Conservation (phyloP, 2,797 vertebrate genomes). For the Pantherophis alleghaniensis region DNA sequence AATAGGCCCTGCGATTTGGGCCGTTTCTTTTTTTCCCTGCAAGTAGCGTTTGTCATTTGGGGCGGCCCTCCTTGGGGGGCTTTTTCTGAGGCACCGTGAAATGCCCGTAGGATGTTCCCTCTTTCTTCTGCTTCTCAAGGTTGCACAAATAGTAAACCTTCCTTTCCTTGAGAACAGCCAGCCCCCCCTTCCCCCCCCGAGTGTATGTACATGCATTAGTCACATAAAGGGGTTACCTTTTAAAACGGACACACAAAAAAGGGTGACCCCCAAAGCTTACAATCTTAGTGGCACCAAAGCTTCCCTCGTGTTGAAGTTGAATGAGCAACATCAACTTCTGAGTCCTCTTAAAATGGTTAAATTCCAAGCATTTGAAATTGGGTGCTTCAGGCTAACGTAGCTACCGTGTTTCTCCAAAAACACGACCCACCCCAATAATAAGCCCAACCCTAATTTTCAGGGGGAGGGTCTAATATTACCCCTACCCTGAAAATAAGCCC, state of each 20-base stretch:
- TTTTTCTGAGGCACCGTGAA: background rate
- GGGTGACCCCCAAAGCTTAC: background rate
- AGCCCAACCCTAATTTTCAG: no score
- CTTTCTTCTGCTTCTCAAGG: background rate
- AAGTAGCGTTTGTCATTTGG: slow-evolving; percentile 30
- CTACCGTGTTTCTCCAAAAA: background rate
- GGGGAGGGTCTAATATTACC: no score
- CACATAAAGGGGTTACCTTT: background rate
- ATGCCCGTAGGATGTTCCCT: slow-evolving; percentile 2
- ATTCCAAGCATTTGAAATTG: background rate
- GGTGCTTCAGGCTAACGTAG: background rate
- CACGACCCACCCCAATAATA: no score
- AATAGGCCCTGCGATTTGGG: background rate
- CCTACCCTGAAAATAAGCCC: no score
- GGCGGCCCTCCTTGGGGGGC: slow-evolving; percentile 18
- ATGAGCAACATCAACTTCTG: background rate
- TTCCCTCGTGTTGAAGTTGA: background rate
- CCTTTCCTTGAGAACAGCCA: background rate
- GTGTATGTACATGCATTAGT: no score
- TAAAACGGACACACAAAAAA: background rate
- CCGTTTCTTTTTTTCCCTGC: slow-evolving; percentile 10
- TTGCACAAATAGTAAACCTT: background rate
- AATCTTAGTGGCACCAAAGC: no score
- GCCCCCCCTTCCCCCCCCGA: no score
- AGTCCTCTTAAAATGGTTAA: background rate